Evolutionary conservation across 2,797 vertebrate species (phyloP), one percentile per base, ranked within the genome.

Genomic region (Mormyrus hasselquistii): DNA sequence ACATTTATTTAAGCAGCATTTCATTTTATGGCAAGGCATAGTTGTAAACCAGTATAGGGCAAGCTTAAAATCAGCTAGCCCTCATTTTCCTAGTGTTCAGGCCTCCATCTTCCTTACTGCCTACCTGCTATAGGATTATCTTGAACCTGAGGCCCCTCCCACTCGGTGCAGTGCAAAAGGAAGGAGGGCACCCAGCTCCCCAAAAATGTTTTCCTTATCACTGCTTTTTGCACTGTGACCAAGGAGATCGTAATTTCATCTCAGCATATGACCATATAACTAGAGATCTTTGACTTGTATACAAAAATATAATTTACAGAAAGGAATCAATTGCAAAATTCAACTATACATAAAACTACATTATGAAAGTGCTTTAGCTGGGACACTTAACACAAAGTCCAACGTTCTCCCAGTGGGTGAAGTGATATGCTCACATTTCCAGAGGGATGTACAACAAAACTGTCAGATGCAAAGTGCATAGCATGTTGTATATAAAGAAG

Each of bases 1-100:
- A 90, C 65, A 62, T 90, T 89, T 89, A 90, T 92, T 90, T 73
- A 87, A 38, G 50, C 41, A 89, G 53, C 62, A 82, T 34, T 73
- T 90, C 57, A 82, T 90, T 89, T 89, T 86, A 90, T 87, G 88
- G 55, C 59, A 62, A 49, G 14, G 12, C 44, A n/a, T 14, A 29
- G 87, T 34, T 73, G 59, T 73, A 73, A 86, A 86, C 87, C 88
- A 86, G 22, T 41, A 25, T 14, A 76, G 12, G 6, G 9, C 62
- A 73, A 57, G 25, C 38, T 79, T 55, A 41, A 29, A 86, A 86
- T n/a, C 19, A 86, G 83, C 38, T 49, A 47, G 16, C 49, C 44
- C 4, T 83, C 19, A n/a, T 83, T 76, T 19, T 38, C 69, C 29
- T 4, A 76, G 69, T 47, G 19, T 79, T 44, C 73, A 1, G 16